These are phyloP conservation scores for Panagrolaimus sp. DNA, from an alignment of 1,140 invertebrate species.

Conservation along the genomic window DNA sequence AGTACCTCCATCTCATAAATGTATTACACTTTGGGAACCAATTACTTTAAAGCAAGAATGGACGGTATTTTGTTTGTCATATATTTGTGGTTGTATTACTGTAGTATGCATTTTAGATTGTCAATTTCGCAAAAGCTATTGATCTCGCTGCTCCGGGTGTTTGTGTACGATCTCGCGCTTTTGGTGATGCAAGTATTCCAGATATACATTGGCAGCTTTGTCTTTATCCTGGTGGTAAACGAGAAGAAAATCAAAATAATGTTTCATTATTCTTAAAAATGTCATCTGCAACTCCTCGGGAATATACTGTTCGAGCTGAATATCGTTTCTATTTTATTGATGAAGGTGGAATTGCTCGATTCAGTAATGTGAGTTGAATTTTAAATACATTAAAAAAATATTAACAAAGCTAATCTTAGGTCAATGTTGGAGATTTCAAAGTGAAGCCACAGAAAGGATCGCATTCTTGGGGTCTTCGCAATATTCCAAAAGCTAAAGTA, in stretches of 20 bases:
- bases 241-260: constrained; percentile 56
- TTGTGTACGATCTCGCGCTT: constrained; percentile 54
- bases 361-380: too few relatives aligned
- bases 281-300: constrained; percentile 44
- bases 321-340: constrained; percentile 58
- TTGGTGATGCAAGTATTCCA: constrained; percentile 45
- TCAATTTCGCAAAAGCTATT: constrained; percentile 50
- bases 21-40: constrained; percentile 51
- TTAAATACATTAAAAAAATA: too few relatives aligned
- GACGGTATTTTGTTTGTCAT: constrained; percentile 38
- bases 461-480: constrained; percentile 57
- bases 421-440: constrained; percentile 59
- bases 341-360: constrained; percentile 31
- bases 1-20: constrained; percentile 27
- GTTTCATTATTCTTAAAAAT: constrained; percentile 59
- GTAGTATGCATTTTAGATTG: constrained; percentile 45
- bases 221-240: constrained; percentile 57
- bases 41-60: constrained; percentile 49
- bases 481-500: constrained; percentile 55
- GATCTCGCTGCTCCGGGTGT: constrained; percentile 54
- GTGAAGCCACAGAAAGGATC: constrained; percentile 59
- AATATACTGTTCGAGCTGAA: constrained; percentile 57
- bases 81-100: constrained; percentile 7
- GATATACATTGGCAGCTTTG: constrained; percentile 59
- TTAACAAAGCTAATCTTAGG: too few relatives aligned